These are phyloP conservation scores for Vespertilio murinus DNA, from an alignment of 2,797 vertebrate species.

Conservation along the genomic window DNA sequence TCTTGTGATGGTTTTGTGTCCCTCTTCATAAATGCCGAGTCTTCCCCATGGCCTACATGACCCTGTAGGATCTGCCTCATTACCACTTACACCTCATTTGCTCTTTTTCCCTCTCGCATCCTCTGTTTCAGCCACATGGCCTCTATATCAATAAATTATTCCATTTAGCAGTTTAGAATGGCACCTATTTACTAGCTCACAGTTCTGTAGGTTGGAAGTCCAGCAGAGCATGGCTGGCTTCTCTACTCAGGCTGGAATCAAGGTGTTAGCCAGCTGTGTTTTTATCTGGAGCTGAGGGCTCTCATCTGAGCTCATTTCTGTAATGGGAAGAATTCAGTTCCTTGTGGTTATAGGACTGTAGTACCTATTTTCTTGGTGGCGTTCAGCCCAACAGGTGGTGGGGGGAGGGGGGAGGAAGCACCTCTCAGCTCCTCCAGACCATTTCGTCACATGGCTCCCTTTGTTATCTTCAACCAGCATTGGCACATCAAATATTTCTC, in stretches of 20 bases:
- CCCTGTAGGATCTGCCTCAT: rapidly evolving
- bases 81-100: background rate
- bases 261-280: background rate
- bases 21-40: background rate
- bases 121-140: background rate
- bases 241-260: background rate
- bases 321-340: background rate
- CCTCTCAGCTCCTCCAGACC: background rate
- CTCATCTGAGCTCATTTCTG: background rate
- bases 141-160: background rate
- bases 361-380: background rate
- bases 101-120: background rate
- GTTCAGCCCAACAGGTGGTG: background rate
- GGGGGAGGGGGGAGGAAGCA: background rate
- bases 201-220: background rate
- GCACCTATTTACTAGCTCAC: background rate
- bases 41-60: rapidly evolving
- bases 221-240: rapidly evolving
- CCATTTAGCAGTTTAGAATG: background rate
- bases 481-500: background rate
- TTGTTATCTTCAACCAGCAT: background rate
- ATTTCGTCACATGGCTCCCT: background rate
- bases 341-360: background rate
- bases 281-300: background rate
- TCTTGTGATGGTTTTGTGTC: background rate